A percentile compares a stretch with the other conserved stretches of the same genome.
These are phyloP conservation scores for Polydrusus cervinus DNA, from an alignment of 2,888 invertebrate genomes.

Conservation along the genomic window DNA sequence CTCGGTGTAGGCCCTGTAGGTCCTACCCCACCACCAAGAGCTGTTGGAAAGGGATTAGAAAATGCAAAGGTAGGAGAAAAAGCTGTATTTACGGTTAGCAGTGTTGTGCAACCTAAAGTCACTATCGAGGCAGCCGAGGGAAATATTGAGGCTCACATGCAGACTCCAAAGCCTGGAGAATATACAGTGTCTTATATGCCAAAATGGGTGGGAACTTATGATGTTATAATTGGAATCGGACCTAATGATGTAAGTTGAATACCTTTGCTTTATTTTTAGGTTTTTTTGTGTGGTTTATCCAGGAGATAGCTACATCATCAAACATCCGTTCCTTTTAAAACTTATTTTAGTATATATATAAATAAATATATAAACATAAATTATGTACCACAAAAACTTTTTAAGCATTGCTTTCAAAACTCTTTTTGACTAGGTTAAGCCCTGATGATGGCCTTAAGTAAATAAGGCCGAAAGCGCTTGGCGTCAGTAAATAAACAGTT, in stretches of 20 bases:
- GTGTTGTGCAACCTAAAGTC: conserved; percentile 77
- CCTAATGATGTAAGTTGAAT: conserved; percentile 67
- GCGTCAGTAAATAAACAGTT: too few species aligned
- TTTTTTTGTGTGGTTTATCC: not conserved
- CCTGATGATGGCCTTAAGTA: too few species aligned
- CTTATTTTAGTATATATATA: too few species aligned
- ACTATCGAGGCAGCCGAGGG: conserved; percentile 70
- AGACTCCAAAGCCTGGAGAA: conserved; percentile 78
- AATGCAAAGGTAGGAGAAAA: conserved; percentile 82
- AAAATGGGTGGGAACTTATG: conserved; percentile 92
- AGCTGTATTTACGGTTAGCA: conserved; percentile 80
- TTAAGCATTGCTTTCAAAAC: too few species aligned
- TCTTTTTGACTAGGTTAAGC: too few species aligned
- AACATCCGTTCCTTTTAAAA: too few species aligned
- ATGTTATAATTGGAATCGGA: conserved; percentile 82
- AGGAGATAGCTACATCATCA: too few species aligned
- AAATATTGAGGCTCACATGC: conserved; percentile 75
- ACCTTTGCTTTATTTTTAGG: too few species aligned
- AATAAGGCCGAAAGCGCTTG: too few species aligned
- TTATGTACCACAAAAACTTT: too few species aligned
- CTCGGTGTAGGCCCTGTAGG: conserved; percentile 79
- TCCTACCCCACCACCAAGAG: conserved; percentile 75
- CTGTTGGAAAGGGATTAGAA: conserved; percentile 80
- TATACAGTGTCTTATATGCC: conserved; percentile 94
- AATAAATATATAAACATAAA: too few species aligned